Conservation (phyloP, 2,113 vertebrate species). For the Psittacus erithacus region DNA sequence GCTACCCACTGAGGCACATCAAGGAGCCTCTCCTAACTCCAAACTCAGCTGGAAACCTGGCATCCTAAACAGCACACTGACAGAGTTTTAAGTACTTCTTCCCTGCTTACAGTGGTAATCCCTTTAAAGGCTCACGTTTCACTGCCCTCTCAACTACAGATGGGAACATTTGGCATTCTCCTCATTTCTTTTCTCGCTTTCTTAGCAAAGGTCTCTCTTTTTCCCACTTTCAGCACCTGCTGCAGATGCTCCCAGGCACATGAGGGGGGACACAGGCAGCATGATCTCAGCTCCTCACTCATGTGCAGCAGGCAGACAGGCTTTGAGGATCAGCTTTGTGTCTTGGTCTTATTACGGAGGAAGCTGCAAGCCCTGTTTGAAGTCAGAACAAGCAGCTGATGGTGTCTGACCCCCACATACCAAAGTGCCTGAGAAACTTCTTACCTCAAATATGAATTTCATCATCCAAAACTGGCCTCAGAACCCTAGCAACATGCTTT, state of each 20-base stretch:
- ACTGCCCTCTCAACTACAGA: conserved; percentile 1
- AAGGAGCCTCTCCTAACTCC: background rate
- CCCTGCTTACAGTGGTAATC: background rate
- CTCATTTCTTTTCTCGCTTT: conserved; percentile 6
- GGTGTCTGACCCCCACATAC: background rate
- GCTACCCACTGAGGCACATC: background rate
- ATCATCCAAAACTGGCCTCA: background rate
- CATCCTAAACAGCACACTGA: background rate
- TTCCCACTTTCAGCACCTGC: background rate
- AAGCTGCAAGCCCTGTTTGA: background rate
- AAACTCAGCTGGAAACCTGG: background rate
- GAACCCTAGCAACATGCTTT: background rate
- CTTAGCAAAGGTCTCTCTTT: background rate
- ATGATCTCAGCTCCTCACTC: background rate
- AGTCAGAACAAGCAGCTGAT: background rate
- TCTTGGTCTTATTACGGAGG: background rate
- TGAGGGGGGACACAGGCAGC: background rate
- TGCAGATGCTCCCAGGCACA: background rate
- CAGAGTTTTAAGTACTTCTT: background rate
- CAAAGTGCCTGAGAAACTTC: background rate
- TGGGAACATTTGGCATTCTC: conserved; percentile 23
- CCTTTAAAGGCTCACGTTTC: conserved; percentile 44
- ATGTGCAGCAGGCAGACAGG: background rate
- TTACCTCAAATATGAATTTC: background rate
- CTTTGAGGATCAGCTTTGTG: background rate